Conservation (phyloP, 2,113 vertebrate species). For the Percopsis transmontana region DNA sequence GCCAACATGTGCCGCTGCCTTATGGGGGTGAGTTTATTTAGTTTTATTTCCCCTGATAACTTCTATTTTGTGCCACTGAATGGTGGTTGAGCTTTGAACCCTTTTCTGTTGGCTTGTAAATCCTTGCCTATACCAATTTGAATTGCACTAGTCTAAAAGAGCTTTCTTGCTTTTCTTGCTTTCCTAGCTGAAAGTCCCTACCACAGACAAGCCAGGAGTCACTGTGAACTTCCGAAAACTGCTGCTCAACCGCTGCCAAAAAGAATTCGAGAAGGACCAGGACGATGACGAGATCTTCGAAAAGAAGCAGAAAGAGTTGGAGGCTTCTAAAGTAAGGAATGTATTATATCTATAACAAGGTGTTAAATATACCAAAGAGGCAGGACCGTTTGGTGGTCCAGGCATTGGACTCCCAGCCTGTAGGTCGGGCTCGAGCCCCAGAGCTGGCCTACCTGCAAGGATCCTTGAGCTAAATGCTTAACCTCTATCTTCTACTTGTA, state of each 20-base stretch:
- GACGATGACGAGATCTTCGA: conserved; percentile 95
- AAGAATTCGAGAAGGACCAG: conserved; percentile 98
- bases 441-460: too few relatives aligned
- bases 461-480: too few relatives aligned
- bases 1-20: conserved; percentile 99
- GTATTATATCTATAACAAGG: neutral
- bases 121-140: too few relatives aligned
- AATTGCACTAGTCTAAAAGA: neutral
- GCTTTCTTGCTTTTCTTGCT: neutral
- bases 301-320: conserved; percentile 94
- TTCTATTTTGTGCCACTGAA: conserved; percentile 47
- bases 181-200: conserved; percentile 91
- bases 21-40: conserved; percentile 91
- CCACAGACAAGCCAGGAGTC: conserved; percentile 89
- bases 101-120: too few relatives aligned
- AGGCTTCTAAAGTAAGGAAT: conserved; percentile 84
- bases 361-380: too few relatives aligned
- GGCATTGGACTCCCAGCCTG: too few relatives aligned
- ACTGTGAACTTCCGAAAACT: conserved; percentile 96
- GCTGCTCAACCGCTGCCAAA: conserved; percentile 97
- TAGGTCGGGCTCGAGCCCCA: too few relatives aligned
- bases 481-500: too few relatives aligned
- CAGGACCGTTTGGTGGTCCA: too few relatives aligned
- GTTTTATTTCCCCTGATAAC: conserved; percentile 43
- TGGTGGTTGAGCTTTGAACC: too few relatives aligned